These are phyloP conservation scores for Aphelinus atriplicis DNA, from an alignment of 1,140 invertebrate species.

Conservation along the genomic window DNA sequence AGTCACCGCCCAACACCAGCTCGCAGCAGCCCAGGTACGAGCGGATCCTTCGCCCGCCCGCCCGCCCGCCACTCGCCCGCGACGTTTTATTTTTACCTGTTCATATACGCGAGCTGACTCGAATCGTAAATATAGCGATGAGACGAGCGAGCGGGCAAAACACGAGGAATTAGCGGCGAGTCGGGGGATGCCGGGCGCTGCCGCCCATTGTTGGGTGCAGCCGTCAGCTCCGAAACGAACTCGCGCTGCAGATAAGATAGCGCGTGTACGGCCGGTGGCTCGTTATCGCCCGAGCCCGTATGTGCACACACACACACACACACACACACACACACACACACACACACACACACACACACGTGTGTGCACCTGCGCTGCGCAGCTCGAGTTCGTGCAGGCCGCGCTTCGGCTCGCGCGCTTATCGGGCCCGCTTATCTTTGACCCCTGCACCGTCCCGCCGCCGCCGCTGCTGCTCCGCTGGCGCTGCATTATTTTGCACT, in stretches of 20 bases:
- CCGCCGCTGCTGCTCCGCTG: too few relatives aligned
- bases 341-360: background rate
- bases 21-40: too few relatives aligned
- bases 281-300: constrained; percentile 13
- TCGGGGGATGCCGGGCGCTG: too few relatives aligned
- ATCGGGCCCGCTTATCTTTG: constrained; percentile 25
- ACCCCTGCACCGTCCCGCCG: constrained; percentile 20
- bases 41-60: too few relatives aligned
- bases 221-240: too few relatives aligned
- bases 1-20: too few relatives aligned
- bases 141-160: background rate
- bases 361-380: constrained; percentile 5
- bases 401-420: background rate
- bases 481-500: background rate
- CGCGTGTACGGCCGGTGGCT: constrained; percentile 1
- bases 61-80: too few relatives aligned
- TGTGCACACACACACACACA: background rate
- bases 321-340: background rate
- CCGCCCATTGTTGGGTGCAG: too few relatives aligned
- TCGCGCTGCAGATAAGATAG: constrained; percentile 31
- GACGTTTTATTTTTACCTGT: too few relatives aligned
- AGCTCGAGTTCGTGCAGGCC: constrained; percentile 7
- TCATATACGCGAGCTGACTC: too few relatives aligned
- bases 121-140: background rate
- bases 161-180: background rate